A percentile compares a stretch with the other conserved stretches of the same genome.
Evolutionary conservation across 2,113 vertebrate species (phyloP).

Genomic region (Agelaius tricolor): DNA sequence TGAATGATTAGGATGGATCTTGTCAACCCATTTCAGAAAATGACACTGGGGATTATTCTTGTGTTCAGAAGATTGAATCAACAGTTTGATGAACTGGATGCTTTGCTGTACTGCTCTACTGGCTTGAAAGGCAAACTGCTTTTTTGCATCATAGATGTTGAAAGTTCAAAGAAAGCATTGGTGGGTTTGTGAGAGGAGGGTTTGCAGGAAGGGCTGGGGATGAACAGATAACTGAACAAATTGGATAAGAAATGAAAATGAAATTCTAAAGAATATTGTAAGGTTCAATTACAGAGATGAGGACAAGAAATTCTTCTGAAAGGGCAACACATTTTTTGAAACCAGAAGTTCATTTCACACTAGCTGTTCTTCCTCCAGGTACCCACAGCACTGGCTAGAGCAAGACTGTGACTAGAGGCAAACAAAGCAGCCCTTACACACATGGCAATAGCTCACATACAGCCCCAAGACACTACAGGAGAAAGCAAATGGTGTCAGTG

Average conservation of each 20-base stretch:
- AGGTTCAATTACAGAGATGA: not conserved
- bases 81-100: not conserved
- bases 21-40: not conserved
- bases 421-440: not conserved
- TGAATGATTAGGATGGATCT: not conserved
- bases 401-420: not conserved
- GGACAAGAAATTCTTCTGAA: not conserved
- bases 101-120: not conserved
- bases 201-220: not conserved
- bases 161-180: not conserved
- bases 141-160: not conserved
- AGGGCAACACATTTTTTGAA: not conserved
- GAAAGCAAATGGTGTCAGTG: not conserved
- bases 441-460: not conserved
- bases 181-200: not conserved
- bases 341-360: not conserved
- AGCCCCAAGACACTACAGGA: not conserved
- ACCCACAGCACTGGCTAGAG: not conserved
- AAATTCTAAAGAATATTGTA: not conserved
- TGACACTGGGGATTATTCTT: not conserved
- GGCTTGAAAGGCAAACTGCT: not conserved
- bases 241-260: not conserved
- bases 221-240: not conserved
- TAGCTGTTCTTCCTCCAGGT: not conserved
- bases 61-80: slow-evolving; percentile 18